phyloP scores from a whole-genome alignment of 1,140 invertebrate species.

The Drosophila ananassae region DNA sequence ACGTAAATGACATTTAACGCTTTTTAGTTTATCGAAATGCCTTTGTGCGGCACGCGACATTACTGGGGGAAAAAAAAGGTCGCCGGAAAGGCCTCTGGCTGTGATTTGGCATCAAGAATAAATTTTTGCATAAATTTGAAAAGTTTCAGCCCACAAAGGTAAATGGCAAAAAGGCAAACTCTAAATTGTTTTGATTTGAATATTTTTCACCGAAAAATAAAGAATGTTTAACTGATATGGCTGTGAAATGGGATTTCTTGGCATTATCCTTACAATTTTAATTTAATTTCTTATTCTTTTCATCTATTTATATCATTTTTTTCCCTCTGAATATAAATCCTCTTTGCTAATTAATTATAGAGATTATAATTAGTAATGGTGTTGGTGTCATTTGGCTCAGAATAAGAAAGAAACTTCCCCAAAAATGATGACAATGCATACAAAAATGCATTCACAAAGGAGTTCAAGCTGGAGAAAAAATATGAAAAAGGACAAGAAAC shows the following conservation, averaged over 20 bases:
- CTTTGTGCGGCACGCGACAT: slow-evolving; percentile 61
- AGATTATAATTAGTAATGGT: slow-evolving; percentile 4
- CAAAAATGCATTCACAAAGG: slow-evolving; percentile 34
- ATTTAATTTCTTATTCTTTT: background rate
- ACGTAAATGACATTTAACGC: slow-evolving; percentile 80
- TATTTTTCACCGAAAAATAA: slow-evolving; percentile 11
- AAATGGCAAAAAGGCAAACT: slow-evolving; percentile 23
- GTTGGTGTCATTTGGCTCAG: background rate
- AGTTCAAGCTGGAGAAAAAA: slow-evolving; percentile 46
- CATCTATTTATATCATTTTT: background rate
- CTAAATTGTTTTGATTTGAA: slow-evolving; percentile 40
- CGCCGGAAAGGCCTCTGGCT: slow-evolving; percentile 3
- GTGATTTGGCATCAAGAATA: slow-evolving; percentile 49
- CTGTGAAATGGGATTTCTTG: background rate
- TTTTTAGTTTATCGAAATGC: slow-evolving; percentile 79
- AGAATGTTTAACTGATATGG: slow-evolving; percentile 14
- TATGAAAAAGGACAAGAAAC: background rate
- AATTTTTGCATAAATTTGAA: slow-evolving; percentile 66
- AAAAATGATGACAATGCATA: slow-evolving; percentile 41
- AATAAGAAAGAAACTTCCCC: slow-evolving; percentile 16
- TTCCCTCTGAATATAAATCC: slow-evolving; percentile 10
- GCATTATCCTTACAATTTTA: background rate
- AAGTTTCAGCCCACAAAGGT: slow-evolving; percentile 31
- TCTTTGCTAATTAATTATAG: slow-evolving; percentile 34
- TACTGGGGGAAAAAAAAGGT: slow-evolving; percentile 59